Base-by-base conservation (phyloP, 2,888 invertebrate species). In the Aleiodes alternator region DNA sequence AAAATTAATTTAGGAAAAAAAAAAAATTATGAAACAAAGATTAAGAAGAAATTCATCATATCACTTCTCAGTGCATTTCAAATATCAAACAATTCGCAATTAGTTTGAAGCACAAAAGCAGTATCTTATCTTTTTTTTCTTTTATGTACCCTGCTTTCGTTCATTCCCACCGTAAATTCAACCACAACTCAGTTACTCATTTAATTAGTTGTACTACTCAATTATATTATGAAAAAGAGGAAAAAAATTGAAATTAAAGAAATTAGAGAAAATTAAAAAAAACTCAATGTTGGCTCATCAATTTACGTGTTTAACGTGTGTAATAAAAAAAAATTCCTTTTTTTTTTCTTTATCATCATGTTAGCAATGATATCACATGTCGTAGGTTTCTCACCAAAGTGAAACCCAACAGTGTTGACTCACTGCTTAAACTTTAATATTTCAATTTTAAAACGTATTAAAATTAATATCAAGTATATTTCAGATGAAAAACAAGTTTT, bases 71-170 rank as follows among this genome's bases (percentile, higher is more conserved):
- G 79, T 66, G 69, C 82, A 43, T 43, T 83, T 83, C 71, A 81
- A 84, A 82, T 82, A 86, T 85, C 83, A 82, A 43, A 81, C 77
- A 80, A 80, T 81, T 79, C 80, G 84, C 83, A 86, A 86, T 86
- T 85, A 85, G 83, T 83, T 84, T 83, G 76, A 43, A 82, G 80
- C 82, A 82, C 82, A 83, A 84, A 84, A 82, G 82, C 81, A 76
- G 77, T 77, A 82, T 83, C 84, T 87, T 85, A 86, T 86, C 86
- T 23, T 55, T 84, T 78, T 76, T 84, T 85, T 55, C 84, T 78
- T 77, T 84, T 85, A 29, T 57, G 16, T 31, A 38, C 7, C 61
- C 14, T 61, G 61, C 16, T 61, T 31, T 61, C 16, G 16, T 61
- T 34, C 31, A 82, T 84, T 83, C 83, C 81, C 82, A 81, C 80